Base-by-base conservation (phyloP, 2,888 invertebrate species). In the Stenotaenia linearis region DNA sequence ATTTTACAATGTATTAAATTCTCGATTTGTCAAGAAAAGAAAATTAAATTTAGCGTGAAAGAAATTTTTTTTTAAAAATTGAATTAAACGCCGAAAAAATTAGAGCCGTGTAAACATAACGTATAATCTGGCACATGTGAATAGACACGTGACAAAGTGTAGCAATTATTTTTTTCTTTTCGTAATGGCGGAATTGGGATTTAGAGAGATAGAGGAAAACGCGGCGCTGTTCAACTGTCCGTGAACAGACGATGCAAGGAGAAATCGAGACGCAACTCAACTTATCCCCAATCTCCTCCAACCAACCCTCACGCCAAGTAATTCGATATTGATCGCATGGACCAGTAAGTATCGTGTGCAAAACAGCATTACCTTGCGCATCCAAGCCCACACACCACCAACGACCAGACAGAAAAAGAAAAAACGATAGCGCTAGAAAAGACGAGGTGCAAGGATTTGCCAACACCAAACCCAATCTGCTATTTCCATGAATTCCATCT, bases 181-280 rank as follows among this genome's bases (percentile, higher is more conserved):
- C 61, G 61, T 61, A 61, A 61, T 61, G 61, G 61, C 61, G 61
- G 61, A 61, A 61, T 61, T 61, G 61, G 61, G 61, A 61, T 61
- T 61, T 61, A 61, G 61, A 61, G 28, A 61, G 61, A 61, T 61
- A 61, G 61, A 61, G 61, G 61, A 25, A 61, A 61, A 61, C 23
- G 61, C 61, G 61, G 61, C 61, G 61, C 61, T 61, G 61, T 61
- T 61, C 61, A 61, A 61, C 61, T 61, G 61, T 61, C 61, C 61
- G 61, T 61, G 61, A 61, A 61, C 61, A 61, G 61, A 61, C 61
- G 61, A 61, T 61, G 61, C 61, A 61, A 61, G 61, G 61, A 61
- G 25, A 61, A 61, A 61, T 61, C 61, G 61, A 61, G 61, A 61
- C 61, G 61, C 61, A 61, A 61, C 61, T 61, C 61, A 61, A 61